These are phyloP conservation scores for Tortricodes alternella DNA, from an alignment of 2,888 invertebrate genomes.

Conservation along the genomic window DNA sequence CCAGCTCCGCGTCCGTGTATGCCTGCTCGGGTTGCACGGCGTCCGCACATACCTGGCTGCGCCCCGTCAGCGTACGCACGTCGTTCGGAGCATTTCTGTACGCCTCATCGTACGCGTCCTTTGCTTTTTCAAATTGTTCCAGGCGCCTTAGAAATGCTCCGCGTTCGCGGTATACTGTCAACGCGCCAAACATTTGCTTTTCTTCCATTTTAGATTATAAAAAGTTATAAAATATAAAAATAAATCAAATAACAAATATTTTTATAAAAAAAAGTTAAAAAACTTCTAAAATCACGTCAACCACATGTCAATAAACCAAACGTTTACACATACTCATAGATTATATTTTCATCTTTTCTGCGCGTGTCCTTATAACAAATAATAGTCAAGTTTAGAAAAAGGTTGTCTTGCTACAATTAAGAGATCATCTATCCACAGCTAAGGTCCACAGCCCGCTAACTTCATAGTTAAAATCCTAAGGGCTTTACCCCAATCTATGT, in stretches of 20 bases:
- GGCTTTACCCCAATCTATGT: no score
- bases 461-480: no score
- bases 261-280: neutral
- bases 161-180: slow-evolving; percentile 72
- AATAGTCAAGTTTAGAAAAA: no score
- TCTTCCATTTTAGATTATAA: slow-evolving; percentile 62
- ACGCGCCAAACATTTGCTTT: slow-evolving; percentile 63
- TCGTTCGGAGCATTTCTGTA: slow-evolving; percentile 60
- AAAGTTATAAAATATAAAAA: neutral
- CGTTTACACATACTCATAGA: neutral
- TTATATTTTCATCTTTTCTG: slow-evolving; percentile 19
- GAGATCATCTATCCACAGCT: no score
- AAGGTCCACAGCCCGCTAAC: no score
- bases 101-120: slow-evolving; percentile 70
- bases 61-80: slow-evolving; percentile 64
- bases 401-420: no score
- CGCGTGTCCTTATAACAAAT: neutral
- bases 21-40: slow-evolving; percentile 71
- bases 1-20: slow-evolving; percentile 69
- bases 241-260: neutral
- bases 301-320: neutral
- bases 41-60: slow-evolving; percentile 72
- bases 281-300: neutral
- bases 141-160: slow-evolving; percentile 69
- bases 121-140: slow-evolving; percentile 74